Evolutionary conservation across 2,888 invertebrate species (phyloP), one percentile per base, ranked within the genome.

Genomic region (Luperina nickerlii): DNA sequence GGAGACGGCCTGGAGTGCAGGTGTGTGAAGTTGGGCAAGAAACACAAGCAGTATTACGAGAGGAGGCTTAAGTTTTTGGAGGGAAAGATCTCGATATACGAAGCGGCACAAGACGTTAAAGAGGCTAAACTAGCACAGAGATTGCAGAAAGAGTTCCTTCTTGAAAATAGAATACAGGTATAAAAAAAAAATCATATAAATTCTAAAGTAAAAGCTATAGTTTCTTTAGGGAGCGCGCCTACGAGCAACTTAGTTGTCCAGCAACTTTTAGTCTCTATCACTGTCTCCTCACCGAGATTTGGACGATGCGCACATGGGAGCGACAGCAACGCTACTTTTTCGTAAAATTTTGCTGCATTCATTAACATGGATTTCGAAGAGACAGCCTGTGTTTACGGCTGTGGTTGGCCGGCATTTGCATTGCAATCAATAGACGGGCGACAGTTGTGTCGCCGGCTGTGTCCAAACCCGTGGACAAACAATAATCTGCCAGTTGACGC

Each of bases 31-130:
- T 95, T 96, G 88, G 97, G 97, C 74, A 97, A 97, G 93, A 97
- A 97, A 93, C 97, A 97, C 91, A 97, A 97, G 92, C 97, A 97
- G 94, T 98, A 97, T 96, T 98, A 98, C 94, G 97, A 97, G 91
- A 97, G 98, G 92, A 97, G 98, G 88, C 95, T 98, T 76, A 97
- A 97, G 90, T 96, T 97, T 89, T 95, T 98, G 89, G 98, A 98
- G 93, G 97, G 97, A 70, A 98, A 98, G 92, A 96, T 98, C 88
- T 96, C 97, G 57, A 97, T 98, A 87, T 98, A 98, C 93, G 98
- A 98, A 94, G 97, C 97, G 88, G 97, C 97, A 66, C 97, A 97
- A 67, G 98, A 98, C 91, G 95, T 97, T 9, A 97, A 97, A 90
- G 96, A 97, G 71, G 97, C 97, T 72, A 97, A 97, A 81, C 93